phyloP scores from a whole-genome alignment of 2,113 vertebrate species.

The Mungos mungo region DNA sequence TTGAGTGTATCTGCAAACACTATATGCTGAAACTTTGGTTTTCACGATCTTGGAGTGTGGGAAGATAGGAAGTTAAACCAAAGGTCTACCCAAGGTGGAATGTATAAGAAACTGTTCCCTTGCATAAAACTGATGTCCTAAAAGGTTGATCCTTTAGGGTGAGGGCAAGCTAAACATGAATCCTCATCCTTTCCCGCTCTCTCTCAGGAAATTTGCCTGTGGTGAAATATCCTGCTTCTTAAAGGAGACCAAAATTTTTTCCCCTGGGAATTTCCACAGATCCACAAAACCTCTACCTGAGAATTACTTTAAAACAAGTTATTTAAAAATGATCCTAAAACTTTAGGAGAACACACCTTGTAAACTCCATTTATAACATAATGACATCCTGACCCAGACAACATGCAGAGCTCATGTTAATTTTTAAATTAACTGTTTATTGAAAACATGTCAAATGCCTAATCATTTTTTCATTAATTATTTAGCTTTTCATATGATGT shows the following conservation, averaged over 20 bases:
- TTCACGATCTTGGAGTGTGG: background rate
- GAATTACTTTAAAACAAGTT: slow-evolving; percentile 15
- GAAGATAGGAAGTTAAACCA: background rate
- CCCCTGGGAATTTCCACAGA: background rate
- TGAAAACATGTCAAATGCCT: background rate
- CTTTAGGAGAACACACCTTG: background rate
- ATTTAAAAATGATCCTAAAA: background rate
- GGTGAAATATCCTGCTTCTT: background rate
- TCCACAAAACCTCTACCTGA: background rate
- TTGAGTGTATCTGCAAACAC: background rate
- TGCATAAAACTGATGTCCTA: background rate
- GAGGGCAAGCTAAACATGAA: background rate
- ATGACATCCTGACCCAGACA: background rate
- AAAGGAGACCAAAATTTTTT: background rate
- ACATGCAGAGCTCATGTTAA: background rate
- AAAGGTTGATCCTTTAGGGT: background rate
- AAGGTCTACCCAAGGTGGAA: background rate
- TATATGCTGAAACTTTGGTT: background rate
- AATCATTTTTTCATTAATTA: background rate
- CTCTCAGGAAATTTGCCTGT: background rate
- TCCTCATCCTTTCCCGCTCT: background rate
- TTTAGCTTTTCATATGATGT: slow-evolving; percentile 10
- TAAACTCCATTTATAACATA: background rate
- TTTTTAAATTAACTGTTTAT: background rate
- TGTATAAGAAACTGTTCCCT: background rate